Evolutionary conservation across 2,797 vertebrate genomes (phyloP), one percentile per base, ranked within the genome.

Genomic region (Phataginus tricuspis): DNA sequence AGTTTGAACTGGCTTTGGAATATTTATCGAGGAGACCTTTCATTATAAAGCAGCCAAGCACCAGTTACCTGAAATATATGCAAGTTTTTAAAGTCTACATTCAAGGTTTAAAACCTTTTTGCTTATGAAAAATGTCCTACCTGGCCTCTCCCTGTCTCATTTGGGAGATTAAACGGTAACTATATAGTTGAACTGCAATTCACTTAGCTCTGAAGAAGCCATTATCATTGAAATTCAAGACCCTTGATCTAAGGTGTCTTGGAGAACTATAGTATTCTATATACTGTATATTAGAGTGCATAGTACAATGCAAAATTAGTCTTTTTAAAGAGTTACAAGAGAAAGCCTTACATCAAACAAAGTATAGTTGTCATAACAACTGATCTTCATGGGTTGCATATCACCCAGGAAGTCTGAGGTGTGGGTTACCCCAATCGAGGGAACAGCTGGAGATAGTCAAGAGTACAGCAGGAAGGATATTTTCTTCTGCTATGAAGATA

Each of bases 71-170:
- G 45, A 97, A 98, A 97, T 97, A 96, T 86, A 97, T 95, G 89
- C 92, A 97, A 92, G 89, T 96, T 98, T 97, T 96, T 96, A 96
- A 98, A 97, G 96, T 97, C 96, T 97, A 0, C 92, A 85, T 97
- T 96, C 93, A 97, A 94, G 97, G 97, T 97, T 98, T 97, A 98
- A 96, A 98, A 96, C 91, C 34, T 90, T 97, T 97, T 95, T 97
- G 94, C 87, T 97, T 79, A 29, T 97, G 97, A 98, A 69, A 94
- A 97, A 98, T 98, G 96, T 97, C 97, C 97, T 98, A 89, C 71
- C 90, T 93, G 96, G 98, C 96, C 97, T 98, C 97, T 98, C 96
- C 84, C 72, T 94, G 96, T 98, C 98, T 97, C 98, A 94, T 98
- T 95, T 97, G 96, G 96, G 97, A 98, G 97, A 98, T 94, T 91